Percentiles rank a stretch among this genome's conserved stretches.
These are phyloP conservation scores for Podarcis siculus DNA, from an alignment of 2,797 vertebrate genomes.

Conservation along the genomic window DNA sequence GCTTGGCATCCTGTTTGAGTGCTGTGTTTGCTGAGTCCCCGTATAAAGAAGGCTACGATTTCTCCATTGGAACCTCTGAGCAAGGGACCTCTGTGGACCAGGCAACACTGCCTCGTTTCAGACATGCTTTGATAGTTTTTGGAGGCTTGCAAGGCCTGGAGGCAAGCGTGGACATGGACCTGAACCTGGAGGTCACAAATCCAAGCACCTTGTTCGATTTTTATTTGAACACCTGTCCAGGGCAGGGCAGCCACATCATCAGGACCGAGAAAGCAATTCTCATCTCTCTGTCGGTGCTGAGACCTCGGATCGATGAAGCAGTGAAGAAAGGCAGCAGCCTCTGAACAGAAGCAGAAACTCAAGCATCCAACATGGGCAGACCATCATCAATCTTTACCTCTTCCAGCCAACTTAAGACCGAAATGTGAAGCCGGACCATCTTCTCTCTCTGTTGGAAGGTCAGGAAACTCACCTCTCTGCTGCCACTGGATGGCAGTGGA, in stretches of 20 bases:
- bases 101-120: constrained; percentile 83
- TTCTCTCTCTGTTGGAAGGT: too few relatives aligned
- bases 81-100: constrained; percentile 81
- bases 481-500: too few relatives aligned
- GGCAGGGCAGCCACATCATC: constrained; percentile 95
- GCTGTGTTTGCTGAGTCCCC: constrained; percentile 92
- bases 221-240: constrained; percentile 93
- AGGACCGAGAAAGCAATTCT: constrained; percentile 96
- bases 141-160: constrained; percentile 94
- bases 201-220: constrained; percentile 91
- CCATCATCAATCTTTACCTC: not conserved
- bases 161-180: constrained; percentile 88
- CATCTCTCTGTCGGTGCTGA: constrained; percentile 88
- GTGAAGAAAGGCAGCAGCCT: constrained; percentile 62
- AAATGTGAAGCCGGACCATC: not conserved
- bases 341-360: constrained; percentile 31
- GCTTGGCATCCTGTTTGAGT: constrained; percentile 93
- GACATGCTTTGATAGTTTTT: constrained; percentile 91
- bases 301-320: constrained; percentile 80
- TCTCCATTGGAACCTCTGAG: constrained; percentile 94
- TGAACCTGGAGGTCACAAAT: constrained; percentile 87
- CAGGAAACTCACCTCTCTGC: not conserved
- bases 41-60: constrained; percentile 90
- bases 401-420: not conserved
- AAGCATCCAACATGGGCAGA: too few relatives aligned